These are phyloP conservation scores for Mus musculus DNA, from an alignment of 2,113 vertebrate genomes.

Conservation along the genomic window DNA sequence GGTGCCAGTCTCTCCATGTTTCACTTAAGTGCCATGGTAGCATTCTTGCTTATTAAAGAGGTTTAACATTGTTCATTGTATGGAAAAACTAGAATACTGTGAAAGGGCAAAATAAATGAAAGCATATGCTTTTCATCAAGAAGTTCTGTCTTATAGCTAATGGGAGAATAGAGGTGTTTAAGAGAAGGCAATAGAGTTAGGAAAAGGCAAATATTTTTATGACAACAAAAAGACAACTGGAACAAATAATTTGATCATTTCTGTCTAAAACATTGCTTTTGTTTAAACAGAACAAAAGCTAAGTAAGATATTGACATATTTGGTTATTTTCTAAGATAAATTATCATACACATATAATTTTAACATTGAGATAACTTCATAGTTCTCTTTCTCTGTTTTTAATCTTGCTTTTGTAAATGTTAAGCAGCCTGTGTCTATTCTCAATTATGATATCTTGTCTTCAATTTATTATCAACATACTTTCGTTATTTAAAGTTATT, in stretches of 20 bases:
- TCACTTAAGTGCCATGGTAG: conserved; percentile 82
- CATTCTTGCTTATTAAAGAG: conserved; percentile 84
- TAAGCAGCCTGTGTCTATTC: background rate
- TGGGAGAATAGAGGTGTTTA: conserved; percentile 2
- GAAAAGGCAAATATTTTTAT: conserved; percentile 39
- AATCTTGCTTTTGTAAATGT: background rate
- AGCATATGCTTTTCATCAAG: conserved; percentile 85
- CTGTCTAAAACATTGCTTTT: background rate
- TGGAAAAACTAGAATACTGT: conserved; percentile 78
- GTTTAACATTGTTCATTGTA: conserved; percentile 80
- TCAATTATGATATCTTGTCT: conserved; percentile 18
- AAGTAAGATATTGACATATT: background rate
- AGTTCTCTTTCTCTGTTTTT: conserved; percentile 45
- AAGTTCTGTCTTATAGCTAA: conserved; percentile 12
- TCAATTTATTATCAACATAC: conserved; percentile 50
- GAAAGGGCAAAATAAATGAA: conserved; percentile 73
- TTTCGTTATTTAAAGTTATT: conserved; percentile 65
- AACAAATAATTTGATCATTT: background rate
- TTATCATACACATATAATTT: background rate
- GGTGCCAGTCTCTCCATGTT: conserved; percentile 53
- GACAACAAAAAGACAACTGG: background rate
- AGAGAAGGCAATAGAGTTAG: conserved; percentile 38
- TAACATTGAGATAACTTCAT: background rate
- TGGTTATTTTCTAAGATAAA: conserved; percentile 36
- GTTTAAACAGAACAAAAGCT: background rate